Evolutionary conservation across 2,888 invertebrate genomes (phyloP).

Genomic region (Protodeltote pygarga): DNA sequence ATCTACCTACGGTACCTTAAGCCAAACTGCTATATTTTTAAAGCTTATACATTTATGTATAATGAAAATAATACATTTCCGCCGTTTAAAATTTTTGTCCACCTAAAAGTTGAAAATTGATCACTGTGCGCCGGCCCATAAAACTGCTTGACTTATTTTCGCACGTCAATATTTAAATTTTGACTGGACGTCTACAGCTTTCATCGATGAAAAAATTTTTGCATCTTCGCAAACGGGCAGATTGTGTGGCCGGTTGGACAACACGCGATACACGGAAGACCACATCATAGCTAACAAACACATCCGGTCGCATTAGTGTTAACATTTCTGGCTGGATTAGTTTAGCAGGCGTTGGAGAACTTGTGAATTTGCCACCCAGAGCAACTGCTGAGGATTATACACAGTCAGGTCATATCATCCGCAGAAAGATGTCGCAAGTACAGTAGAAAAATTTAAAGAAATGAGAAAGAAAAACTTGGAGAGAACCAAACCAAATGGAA

Average conservation of each 20-base stretch:
- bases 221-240: slow-evolving; percentile 10
- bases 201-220: slow-evolving; percentile 28
- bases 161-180: slow-evolving; percentile 17
- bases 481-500: too few relatives aligned
- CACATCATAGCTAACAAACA: slow-evolving; percentile 25
- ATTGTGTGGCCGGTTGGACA: slow-evolving; percentile 5
- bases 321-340: slow-evolving; percentile 50
- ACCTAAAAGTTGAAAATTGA: too few relatives aligned
- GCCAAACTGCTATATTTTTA: slow-evolving; percentile 8
- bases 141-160: slow-evolving; percentile 6
- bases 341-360: slow-evolving; percentile 40
- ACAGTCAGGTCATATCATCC: too few relatives aligned
- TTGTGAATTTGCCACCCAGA: slow-evolving; percentile 32
- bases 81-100: too few relatives aligned
- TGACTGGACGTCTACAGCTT: slow-evolving; percentile 24
- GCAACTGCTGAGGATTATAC: slow-evolving; percentile 19
- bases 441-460: too few relatives aligned
- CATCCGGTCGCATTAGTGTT: slow-evolving; percentile 38
- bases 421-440: too few relatives aligned
- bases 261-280: slow-evolving; percentile 8
- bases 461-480: too few relatives aligned
- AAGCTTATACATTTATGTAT: too few relatives aligned
- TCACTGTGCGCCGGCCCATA: slow-evolving; percentile 3
- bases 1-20: neutral
- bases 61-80: too few relatives aligned